Evolutionary conservation across 2,797 vertebrate genomes (phyloP).

Genomic region (Hephaestus fuliginosus): DNA sequence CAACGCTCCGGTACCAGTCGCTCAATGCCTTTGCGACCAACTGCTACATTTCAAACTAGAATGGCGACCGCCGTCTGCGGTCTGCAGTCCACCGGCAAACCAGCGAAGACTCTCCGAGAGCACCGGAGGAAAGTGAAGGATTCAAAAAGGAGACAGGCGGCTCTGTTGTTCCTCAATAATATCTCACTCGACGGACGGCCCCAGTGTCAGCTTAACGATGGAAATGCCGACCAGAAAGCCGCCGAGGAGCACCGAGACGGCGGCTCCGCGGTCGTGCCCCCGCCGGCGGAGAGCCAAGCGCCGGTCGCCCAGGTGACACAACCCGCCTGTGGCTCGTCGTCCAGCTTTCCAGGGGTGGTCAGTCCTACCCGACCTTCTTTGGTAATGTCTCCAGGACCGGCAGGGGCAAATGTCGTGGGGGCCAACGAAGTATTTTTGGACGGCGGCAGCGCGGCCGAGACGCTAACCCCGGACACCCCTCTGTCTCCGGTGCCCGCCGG

Average conservation of each 20-base stretch:
- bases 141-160: conserved; percentile 91
- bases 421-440: conserved; percentile 84
- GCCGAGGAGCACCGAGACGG: conserved; percentile 71
- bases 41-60: conserved; percentile 80
- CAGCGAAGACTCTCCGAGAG: conserved; percentile 76
- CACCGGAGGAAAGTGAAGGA: conserved; percentile 84
- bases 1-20: conserved; percentile 27
- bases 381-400: conserved; percentile 61
- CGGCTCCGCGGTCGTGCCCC: conserved; percentile 48
- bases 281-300: conserved; percentile 58
- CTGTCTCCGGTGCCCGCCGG: conserved; percentile 64
- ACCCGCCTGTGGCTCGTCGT: conserved; percentile 63
- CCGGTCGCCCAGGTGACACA: conserved; percentile 73
- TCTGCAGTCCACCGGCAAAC: conserved; percentile 67
- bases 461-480: conserved; percentile 71
- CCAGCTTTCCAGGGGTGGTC: conserved; percentile 57
- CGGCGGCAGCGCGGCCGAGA: conserved; percentile 66
- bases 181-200: conserved; percentile 95
- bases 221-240: conserved; percentile 65
- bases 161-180: conserved; percentile 93
- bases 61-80: conserved; percentile 90
- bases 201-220: conserved; percentile 76
- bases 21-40: conserved; percentile 5
- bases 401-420: conserved; percentile 48
- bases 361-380: conserved; percentile 65